phyloP scores from a whole-genome alignment of 2,888 invertebrate genomes.

The Hypsopygia costalis region DNA sequence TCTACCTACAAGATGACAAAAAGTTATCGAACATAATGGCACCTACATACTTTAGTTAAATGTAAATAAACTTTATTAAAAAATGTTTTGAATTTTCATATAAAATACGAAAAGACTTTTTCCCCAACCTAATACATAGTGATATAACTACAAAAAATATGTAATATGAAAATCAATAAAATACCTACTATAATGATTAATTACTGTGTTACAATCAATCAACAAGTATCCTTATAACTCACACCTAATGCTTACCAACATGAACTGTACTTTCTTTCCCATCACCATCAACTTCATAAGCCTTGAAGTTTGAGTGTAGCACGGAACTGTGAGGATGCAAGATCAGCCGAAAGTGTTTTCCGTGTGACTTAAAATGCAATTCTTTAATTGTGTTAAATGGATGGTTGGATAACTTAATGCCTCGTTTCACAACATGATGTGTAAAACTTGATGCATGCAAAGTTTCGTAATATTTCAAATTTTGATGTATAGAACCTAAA shows the following conservation, averaged over 20 bases:
- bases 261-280: slow-evolving; percentile 91
- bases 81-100: no score
- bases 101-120: no score
- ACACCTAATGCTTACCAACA: slow-evolving; percentile 88
- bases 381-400: slow-evolving; percentile 94
- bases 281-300: slow-evolving; percentile 90
- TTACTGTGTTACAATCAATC: no score
- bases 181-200: no score
- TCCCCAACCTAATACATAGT: no score
- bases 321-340: slow-evolving; percentile 92
- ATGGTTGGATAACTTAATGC: slow-evolving; percentile 88
- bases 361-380: slow-evolving; percentile 89
- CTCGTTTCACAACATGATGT: slow-evolving; percentile 91
- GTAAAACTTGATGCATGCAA: slow-evolving; percentile 86
- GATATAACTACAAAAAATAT: no score
- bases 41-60: no score
- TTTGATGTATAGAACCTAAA: slow-evolving; percentile 86
- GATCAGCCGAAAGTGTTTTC: slow-evolving; percentile 91
- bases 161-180: no score
- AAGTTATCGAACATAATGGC: no score
- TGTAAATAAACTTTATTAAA: no score
- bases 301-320: slow-evolving; percentile 94
- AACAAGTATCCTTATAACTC: no score
- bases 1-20: no score
- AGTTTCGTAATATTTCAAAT: slow-evolving; percentile 90